Base-by-base conservation (phyloP, 2,797 vertebrate species). In the Rallus crepitans region DNA sequence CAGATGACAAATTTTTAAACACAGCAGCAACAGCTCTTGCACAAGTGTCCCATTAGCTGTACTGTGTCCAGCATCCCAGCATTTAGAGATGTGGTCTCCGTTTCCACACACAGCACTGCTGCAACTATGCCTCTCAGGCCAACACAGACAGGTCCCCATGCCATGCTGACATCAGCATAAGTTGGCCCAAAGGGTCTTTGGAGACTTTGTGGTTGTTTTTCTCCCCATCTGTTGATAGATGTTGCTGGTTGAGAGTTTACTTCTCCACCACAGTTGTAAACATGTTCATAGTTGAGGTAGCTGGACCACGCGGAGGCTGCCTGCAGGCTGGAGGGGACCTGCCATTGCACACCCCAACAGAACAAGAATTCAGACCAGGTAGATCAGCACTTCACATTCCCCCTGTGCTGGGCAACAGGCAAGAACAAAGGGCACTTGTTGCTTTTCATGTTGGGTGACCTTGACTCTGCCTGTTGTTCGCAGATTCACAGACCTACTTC, bases 1-100 rank as follows among this genome's bases (percentile, higher is more conserved):
- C 35, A 76, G 53, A 94, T 48, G 75, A 90, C 39, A 82, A 78
- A 57, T 42, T 79, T 93, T 88, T 91, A 95, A 94, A 90, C 70
- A 78, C 79, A 87, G 86, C 59, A 89, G 61, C 70, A 93, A 42
- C 55, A 93, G 87, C 82, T 94, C 76, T 87, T 60, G 59, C 50
- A 69, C 0, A 0, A 89, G 48, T 40, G 56, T 87, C 69, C 70
- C 77, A 56, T 60, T 78, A 94, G 90, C 61, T 42, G 47, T 24
- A 70, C 31, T 60, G 6, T 65, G 69, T 69, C 75, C 48, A 87
- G 75, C 27, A 71, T 53, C 31, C 31, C 23, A 39, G 42, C 24
- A 63, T 69, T 83, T 71, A 81, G 73, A 72, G 60, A 70, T 1
- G 4, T 6, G 50, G 37, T 94, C 17, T 69, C 42, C 48, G 50